phyloP scores from a whole-genome alignment of 2,888 invertebrate genomes.

The Steinernema scapterisci region DNA sequence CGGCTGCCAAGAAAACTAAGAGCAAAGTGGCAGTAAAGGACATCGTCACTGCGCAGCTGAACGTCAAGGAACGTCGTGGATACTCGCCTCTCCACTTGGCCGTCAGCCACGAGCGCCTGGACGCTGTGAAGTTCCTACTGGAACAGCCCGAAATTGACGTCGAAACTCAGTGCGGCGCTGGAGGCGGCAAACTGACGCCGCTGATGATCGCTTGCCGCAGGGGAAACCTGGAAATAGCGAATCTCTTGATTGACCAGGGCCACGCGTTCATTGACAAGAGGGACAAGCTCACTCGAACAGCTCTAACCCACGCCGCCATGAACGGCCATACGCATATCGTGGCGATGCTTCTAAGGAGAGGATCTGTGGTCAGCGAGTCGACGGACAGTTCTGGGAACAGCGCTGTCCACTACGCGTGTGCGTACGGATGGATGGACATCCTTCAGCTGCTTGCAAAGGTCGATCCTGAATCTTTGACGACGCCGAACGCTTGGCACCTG shows the following conservation, averaged over 20 bases:
- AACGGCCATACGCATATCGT: slow-evolving; percentile 69
- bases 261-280: slow-evolving; percentile 52
- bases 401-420: slow-evolving; percentile 72
- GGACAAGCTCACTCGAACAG: slow-evolving; percentile 71
- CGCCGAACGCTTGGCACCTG: slow-evolving; percentile 67
- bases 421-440: slow-evolving; percentile 72
- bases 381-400: slow-evolving; percentile 72
- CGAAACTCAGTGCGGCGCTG: slow-evolving; percentile 36
- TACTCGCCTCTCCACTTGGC: slow-evolving; percentile 70
- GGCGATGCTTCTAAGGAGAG: slow-evolving; percentile 36
- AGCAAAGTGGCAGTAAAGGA: slow-evolving; percentile 16
- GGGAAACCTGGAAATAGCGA: slow-evolving; percentile 48
- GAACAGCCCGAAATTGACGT: slow-evolving; percentile 35
- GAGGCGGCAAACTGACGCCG: slow-evolving; percentile 39
- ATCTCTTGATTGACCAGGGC: slow-evolving; percentile 68
- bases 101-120: slow-evolving; percentile 60
- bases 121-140: slow-evolving; percentile 37
- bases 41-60: slow-evolving; percentile 38
- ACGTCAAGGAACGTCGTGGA: slow-evolving; percentile 53
- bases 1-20: slow-evolving; percentile 9
- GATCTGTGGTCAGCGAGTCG: slow-evolving; percentile 12
- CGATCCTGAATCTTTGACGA: slow-evolving; percentile 45
- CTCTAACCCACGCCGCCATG: slow-evolving; percentile 72
- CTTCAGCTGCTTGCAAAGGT: slow-evolving; percentile 69
- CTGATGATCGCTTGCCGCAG: slow-evolving; percentile 46